phyloP scores from a whole-genome alignment of 2,888 invertebrate genomes.

The Bombylius discolor region DNA sequence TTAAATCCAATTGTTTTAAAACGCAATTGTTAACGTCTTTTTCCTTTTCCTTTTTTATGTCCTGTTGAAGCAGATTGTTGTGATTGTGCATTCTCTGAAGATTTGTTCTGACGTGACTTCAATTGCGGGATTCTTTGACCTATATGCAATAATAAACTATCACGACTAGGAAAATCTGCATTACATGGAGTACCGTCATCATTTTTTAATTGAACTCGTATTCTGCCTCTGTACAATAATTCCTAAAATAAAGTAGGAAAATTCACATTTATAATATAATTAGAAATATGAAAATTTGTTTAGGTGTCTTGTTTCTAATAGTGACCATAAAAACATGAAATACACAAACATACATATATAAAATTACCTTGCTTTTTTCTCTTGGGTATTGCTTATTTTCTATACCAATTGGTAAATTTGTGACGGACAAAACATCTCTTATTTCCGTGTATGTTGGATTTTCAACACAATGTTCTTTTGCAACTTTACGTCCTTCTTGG shows the following conservation, averaged over 20 bases:
- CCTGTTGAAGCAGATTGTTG: constrained; percentile 13
- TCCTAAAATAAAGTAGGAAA: constrained; percentile 42
- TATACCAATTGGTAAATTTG: constrained; percentile 72
- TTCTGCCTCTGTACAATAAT: constrained; percentile 67
- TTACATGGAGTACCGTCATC: constrained; percentile 71
- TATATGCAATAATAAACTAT: constrained; percentile 62
- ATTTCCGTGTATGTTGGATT: constrained; percentile 94
- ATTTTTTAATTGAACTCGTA: constrained; percentile 83
- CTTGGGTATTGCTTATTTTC: constrained; percentile 88
- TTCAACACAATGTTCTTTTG: constrained; percentile 78
- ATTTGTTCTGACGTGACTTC: constrained; percentile 55
- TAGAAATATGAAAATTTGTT: background rate
- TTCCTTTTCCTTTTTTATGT: constrained; percentile 34
- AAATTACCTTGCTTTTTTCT: constrained; percentile 65
- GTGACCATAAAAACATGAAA: background rate
- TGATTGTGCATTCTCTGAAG: constrained; percentile 20
- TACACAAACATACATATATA: background rate
- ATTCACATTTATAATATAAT: background rate
- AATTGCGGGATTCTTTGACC: constrained; percentile 82
- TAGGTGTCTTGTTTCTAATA: background rate
- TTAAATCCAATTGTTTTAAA: too few species aligned
- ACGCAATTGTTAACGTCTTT: constrained; percentile 21
- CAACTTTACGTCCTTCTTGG: constrained; percentile 75
- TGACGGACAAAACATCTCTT: constrained; percentile 73
- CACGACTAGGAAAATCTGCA: constrained; percentile 57